Conservation (phyloP, 2,797 vertebrate species). For the Strix occidentalis region DNA sequence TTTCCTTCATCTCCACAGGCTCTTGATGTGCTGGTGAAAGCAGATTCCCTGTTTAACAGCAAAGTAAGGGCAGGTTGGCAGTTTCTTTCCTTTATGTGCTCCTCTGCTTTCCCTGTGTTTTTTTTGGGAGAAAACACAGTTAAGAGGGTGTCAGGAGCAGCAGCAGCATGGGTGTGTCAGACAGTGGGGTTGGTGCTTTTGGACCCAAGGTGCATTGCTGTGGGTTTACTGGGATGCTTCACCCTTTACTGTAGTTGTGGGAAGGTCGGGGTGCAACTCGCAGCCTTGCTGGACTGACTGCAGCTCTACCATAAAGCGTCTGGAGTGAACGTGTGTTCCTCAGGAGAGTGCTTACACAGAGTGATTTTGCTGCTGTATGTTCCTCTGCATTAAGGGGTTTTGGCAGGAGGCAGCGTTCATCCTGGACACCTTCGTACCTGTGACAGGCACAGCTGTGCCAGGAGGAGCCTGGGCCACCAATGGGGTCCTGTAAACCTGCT, state of each 20-base stretch:
- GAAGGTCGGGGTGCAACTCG: no score
- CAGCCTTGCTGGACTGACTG: not conserved
- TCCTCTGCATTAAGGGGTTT: not conserved
- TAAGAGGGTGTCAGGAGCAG: not conserved
- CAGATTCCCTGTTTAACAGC: not conserved
- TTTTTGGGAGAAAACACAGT: not conserved
- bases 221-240: fast-evolving
- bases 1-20: conserved; percentile 5
- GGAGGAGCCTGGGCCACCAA: not conserved
- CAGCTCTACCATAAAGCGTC: not conserved
- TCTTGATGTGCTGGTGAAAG: not conserved
- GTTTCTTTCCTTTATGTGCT: not conserved
- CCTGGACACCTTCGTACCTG: fast-evolving
- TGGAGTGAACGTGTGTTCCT: fast-evolving
- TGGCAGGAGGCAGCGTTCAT: not conserved
- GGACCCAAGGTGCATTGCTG: not conserved
- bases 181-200: not conserved
- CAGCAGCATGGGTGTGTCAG: not conserved
- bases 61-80: not conserved
- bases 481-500: fast-evolving
- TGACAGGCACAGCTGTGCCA: not conserved
- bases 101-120: not conserved
- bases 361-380: not conserved
- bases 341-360: not conserved
- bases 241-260: fast-evolving